Evolutionary conservation across 2,888 invertebrate genomes (phyloP), one percentile per base, ranked within the genome.

Genomic region (Phania funesta): DNA sequence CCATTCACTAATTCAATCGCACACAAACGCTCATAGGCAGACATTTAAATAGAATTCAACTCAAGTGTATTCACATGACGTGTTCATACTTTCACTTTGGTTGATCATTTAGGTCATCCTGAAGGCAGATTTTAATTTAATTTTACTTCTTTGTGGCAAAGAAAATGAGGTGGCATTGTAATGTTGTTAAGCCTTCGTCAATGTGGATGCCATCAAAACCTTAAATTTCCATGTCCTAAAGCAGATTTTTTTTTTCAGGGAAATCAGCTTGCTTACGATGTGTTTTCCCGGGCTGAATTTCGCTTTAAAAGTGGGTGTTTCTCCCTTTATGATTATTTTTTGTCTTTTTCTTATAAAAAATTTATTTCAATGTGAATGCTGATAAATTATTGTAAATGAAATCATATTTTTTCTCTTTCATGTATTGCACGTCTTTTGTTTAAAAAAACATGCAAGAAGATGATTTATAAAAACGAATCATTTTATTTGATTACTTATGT

Each of bases 401-500:
- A 60, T 81, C 60, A 75, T 65, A 62, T 58, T 65, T 71, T 73
- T 26, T 67, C 38, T 67, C 9, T 48, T 38, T 18, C 48, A 38
- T 56, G 65, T 32, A 35, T 46, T 44, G 13, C 50, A 32, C 24
- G 62, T 68, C 52, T 50, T 60, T 60, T 76, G 68, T 62, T 68
- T 41, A 50, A 60, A 41, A n/a, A 60, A 32, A 68, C 32, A 52
- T 52, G 13, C 22, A 38, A n/a, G 24, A 9, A 24, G 38, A 26
- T 60, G 50, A 9, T 16, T 76, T 83, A 83, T 84, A 85, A 85
- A 84, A 84, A 67, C 26, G 84, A 81, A 83, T 74, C 80, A 85
- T 83, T 86, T 80, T 86, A 84, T 86, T 84, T 29, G 18, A 75
- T 75, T 62, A 62, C 44, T 54, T 52, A 32, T 64, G 35, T 16